Evolutionary conservation across 2,797 vertebrate species (phyloP), one percentile per base, ranked within the genome.

Genomic region (Pangasius macronema): DNA sequence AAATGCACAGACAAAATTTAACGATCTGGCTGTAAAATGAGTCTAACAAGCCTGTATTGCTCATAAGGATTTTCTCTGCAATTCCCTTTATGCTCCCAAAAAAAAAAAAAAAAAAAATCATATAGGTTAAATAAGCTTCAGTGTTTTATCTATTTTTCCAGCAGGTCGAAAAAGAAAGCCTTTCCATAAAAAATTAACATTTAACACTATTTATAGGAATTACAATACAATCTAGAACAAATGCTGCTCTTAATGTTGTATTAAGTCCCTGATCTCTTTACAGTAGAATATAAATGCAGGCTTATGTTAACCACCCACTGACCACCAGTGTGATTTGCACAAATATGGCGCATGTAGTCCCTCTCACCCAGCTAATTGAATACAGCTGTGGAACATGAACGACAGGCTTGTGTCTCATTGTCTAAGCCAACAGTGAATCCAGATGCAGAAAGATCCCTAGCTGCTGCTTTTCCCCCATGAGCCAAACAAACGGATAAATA

Each of bases 391-490:
- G 24, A 33, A 80, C 89, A 88, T 51, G 90, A 79, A 91, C 87
- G 46, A 83, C 84, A 91, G 39, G 61, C 89, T 46, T 80, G 89
- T 85, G 92, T 81, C 75, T 73, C 53, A 59, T 87, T 63, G 5
- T 88, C 81, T 77, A 51, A 86, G 14, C 57, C 85, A 88, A 7
- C 67, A 77, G 75, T 27, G 30, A 87, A 90, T 91, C 92, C 92
- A 95, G 85, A 91, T 89, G 61, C 88, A 83, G 61, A 89, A 63
- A 81, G 18, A 14, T 53, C 90, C 91, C 79, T 76, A 89, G 88
- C 75, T 87, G 13, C 85, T 39, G 88, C 88, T 82, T 80, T 90
- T 91, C 90, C 92, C 92, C 80, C 87, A 91, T 88, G 16, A 30
- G n/a, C 5, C 75, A 73, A 42, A 46, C 57, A 76, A 82, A 46